Base-by-base conservation (phyloP, 1,140 invertebrate genomes). In the Mizuhopecten yessoensis region DNA sequence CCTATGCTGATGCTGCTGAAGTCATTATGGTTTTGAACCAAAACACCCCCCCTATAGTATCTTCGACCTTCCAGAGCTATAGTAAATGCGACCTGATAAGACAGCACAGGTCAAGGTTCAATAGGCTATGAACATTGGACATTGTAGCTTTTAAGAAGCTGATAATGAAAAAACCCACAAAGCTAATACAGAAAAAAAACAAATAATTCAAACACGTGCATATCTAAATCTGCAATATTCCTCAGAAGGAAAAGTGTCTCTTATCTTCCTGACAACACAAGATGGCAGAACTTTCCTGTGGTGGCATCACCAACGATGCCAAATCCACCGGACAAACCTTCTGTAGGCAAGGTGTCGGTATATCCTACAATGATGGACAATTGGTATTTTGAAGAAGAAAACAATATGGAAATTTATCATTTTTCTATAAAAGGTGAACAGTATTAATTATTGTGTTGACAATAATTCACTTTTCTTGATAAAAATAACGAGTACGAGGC, bases 331-430 rank as follows among this genome's bases (percentile, higher is more conserved):
- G 17, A 34, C 36, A 88, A 92, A 90, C 34, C 91, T 86, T 86
- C 91, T 88, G 34, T 90, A 92, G n/a, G 91, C 89, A n/a, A 92
- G 34, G 34, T 90, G 88, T 17, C 91, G 10, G 36, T 92, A 92
- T 15, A 90, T 11, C 34, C 91, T 92, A 87, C 20, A 42, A 90
- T 7, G 34, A 89, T 29, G 86, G 39, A 88, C 13, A 7, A 5
- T 7, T 39, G 36, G 5, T 39, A 39, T 39, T 5, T 39, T 39
- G 36, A 13, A 39, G 36, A 39, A 5, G 13, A 7, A 7, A 7
- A 7, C 5, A 13, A 39, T 39, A 39, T 5, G 5, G 5, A 7
- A 13, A 5, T 39, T n/a, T n/a, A n/a, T n/a, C n/a, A n/a, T n/a
- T n/a, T n/a, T n/a, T n/a, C n/a, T n/a, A n/a, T n/a, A n/a, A 13